Conservation (phyloP, 1,140 invertebrate species). For the Drepana arcuata region DNA sequence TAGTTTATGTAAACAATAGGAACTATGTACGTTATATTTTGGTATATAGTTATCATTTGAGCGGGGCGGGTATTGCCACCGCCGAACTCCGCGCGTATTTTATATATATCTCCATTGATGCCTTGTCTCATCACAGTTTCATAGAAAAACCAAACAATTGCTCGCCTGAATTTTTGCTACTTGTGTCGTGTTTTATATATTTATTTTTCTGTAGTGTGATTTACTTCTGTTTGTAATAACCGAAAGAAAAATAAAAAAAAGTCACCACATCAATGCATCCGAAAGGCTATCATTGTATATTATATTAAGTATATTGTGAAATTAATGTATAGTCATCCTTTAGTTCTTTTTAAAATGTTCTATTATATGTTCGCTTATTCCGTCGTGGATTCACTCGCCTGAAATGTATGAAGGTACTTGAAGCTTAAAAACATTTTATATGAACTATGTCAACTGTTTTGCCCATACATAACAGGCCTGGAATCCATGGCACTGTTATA, state of each 20-base stretch:
- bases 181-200: slow-evolving; percentile 64
- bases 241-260: slow-evolving; percentile 61
- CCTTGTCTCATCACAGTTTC: slow-evolving; percentile 53
- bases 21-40: slow-evolving; percentile 68
- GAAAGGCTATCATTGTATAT: slow-evolving; percentile 53
- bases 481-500: no score
- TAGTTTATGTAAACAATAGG: slow-evolving; percentile 69
- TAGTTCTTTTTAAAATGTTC: slow-evolving; percentile 37
- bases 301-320: slow-evolving; percentile 57
- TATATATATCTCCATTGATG: slow-evolving; percentile 53
- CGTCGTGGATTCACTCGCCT: slow-evolving; percentile 21
- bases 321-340: slow-evolving; percentile 55
- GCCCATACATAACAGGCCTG: no score
- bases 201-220: slow-evolving; percentile 64
- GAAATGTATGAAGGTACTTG: slow-evolving; percentile 18
- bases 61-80: no score
- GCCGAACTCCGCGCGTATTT: slow-evolving; percentile 20
- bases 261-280: slow-evolving; percentile 35
- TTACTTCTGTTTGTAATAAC: slow-evolving; percentile 64
- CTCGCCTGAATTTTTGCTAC: slow-evolving; percentile 43
- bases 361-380: slow-evolving; percentile 29
- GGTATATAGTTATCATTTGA: slow-evolving; percentile 50
- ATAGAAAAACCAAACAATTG: slow-evolving; percentile 36
- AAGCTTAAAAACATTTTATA: no score
- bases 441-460: slow-evolving; percentile 9